Evolutionary conservation across 1,140 invertebrate species (phyloP), one percentile per base, ranked within the genome.

Genomic region (Subanguina moxae): DNA sequence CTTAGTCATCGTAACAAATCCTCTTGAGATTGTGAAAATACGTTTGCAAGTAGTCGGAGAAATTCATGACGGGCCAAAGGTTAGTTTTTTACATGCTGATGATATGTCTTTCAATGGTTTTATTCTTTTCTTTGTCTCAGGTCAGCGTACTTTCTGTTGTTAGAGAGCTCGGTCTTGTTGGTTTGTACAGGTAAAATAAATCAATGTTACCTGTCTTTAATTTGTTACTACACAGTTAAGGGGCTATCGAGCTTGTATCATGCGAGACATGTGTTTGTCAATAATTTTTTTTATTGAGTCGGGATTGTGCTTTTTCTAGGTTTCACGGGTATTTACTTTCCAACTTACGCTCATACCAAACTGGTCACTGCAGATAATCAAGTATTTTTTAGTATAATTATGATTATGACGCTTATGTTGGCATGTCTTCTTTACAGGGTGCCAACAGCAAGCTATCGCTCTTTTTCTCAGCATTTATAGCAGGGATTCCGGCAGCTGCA

Each of bases 1-100:
- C 32, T 38, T 11, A 38, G 85, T 86, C 9, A 83, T 98, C 73
- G 98, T 99, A 82, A 99, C 95, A 17, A 99, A 98, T 87, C 95
- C 95, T 0, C 84, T 98, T 68, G 95, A 99, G 86, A 98, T 98
- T 73, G 94, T 99, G 0, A 99, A 98, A 86, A 98, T 99, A 83
- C 88, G 95, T 8, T 84, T 99, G 7, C 96, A 99, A 88, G 94
- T 98, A 42, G 94, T 95, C 1, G 95, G 95, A 17, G 95, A 98
- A 86, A 92, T 98, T 72, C 90, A 8, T 84, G 87, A 42, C 0
- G 80, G 75, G 21, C 83, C 86, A 7, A 93, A 92, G 86, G 89
- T 75, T 25, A 23, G 80, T 93, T 97, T 86, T 97, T 9, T 19
- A 38, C 15, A n/a, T n/a, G n/a, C n/a, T n/a, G n/a, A n/a, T n/a